Evolutionary conservation across 2,888 invertebrate genomes (phyloP), one percentile per base, ranked within the genome.

Genomic region (Clanis bilineata): DNA sequence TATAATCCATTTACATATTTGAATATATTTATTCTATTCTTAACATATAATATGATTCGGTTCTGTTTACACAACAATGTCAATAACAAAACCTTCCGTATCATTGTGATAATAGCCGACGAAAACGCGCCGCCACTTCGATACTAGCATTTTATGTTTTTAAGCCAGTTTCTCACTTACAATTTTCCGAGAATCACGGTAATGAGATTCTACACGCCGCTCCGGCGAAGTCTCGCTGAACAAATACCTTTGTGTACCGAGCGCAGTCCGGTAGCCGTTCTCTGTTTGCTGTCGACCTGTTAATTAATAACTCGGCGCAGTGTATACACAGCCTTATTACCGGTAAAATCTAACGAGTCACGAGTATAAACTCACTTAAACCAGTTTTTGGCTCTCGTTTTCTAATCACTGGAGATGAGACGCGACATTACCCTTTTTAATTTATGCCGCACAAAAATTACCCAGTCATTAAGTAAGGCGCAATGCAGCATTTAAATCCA

Each of bases 281-380:
- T 80, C 85, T 91, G 88, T 91, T 92, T 92, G 85, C 90, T 90
- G 91, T 91, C 91, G 90, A 92, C 87, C 88, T 90, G 91, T 87
- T 92, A 92, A 92, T 92, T 92, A 92, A 92, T 91, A 91, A 92
- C 90, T 80, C 89, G 88, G 82, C 81, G 88, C 78, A 77, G 76
- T 90, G 89, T 90, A 80, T 90, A 87, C 91, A 88, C 89, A 88
- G 88, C 90, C 91, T 92, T 92, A 92, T 92, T 92, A 91, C 91
- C 80, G 82, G 90, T 91, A 90, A 88, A 90, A 92, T 91, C 88
- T 90, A 88, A 90, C 90, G 83, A 90, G 89, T 91, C 91, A 92
- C 90, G 91, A 90, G 87, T 82, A 79, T 76, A 76, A 82, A 82
- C 82, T 76, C 74, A 81, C 76, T 69, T 68, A 83, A 88, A 86